Conservation (phyloP, 37 sponge, comb jelly and placozoan genomes). For the Eunapius fragilis region DNA sequence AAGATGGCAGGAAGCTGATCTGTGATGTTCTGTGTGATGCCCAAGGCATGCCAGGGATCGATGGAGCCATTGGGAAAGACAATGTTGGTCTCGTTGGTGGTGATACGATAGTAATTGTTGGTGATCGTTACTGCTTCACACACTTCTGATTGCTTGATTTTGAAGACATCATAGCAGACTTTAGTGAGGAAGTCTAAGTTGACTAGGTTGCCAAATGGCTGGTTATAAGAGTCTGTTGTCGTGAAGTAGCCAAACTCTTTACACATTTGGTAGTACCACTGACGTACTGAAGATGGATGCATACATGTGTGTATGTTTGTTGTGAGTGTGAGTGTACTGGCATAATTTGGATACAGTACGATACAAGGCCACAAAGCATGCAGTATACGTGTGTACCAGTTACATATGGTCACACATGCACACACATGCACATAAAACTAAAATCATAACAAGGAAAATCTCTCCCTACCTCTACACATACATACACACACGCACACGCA, state of each 20-base stretch:
- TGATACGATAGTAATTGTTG: conserved; percentile 67
- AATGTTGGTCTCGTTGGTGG: conserved; percentile 60
- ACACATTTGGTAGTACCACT: conserved; percentile 89
- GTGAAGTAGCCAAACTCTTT: conserved; percentile 89
- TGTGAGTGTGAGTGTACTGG: too few species aligned
- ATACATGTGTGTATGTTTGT: too few species aligned
- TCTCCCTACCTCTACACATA: too few species aligned
- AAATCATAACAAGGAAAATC: too few species aligned
- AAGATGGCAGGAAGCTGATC: conserved; percentile 35
- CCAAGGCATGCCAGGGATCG: conserved; percentile 91
- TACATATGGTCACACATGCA: conserved; percentile 2
- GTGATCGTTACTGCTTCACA: conserved; percentile 37
- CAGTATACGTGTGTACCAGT: neutral
- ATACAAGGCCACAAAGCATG: too few species aligned
- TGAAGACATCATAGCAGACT: conserved; percentile 64
- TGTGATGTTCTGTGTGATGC: conserved; percentile 30
- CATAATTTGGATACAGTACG: too few species aligned
- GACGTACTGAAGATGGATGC: conserved; percentile 44
- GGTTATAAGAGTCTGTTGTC: conserved; percentile 70
- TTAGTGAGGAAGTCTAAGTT: conserved; percentile 42
- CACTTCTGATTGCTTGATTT: conserved; percentile 14
- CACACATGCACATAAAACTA: conserved; percentile 8
- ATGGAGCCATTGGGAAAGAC: conserved; percentile 93
- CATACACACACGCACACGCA: too few species aligned
- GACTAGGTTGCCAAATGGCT: conserved; percentile 72